Evolutionary conservation across 1,140 invertebrate genomes (phyloP).

Genomic region (Drosophila truncata): DNA sequence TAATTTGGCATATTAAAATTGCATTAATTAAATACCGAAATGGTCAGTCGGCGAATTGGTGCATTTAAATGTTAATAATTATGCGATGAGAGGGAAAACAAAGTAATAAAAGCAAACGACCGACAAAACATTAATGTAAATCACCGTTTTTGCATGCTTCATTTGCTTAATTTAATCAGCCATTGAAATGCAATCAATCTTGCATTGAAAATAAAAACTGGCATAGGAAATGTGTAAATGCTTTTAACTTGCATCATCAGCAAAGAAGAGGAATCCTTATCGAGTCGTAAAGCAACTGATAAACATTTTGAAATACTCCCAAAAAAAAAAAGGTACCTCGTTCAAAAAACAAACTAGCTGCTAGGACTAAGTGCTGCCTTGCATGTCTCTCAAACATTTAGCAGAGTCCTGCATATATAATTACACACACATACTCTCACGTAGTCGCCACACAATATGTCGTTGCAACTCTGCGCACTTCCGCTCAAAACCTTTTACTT

Average conservation of each 20-base stretch:
- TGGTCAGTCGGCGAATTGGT: constrained; percentile 31
- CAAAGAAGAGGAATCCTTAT: neutral
- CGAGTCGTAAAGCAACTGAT: neutral
- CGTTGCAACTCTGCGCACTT: constrained; percentile 72
- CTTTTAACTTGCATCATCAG: neutral
- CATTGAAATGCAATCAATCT: constrained; percentile 52
- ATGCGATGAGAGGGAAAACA: constrained; percentile 33
- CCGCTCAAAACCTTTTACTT: constrained; percentile 79
- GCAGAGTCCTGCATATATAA: constrained; percentile 61
- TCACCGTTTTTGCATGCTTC: constrained; percentile 23
- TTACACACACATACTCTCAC: constrained; percentile 37
- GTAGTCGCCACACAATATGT: constrained; percentile 40
- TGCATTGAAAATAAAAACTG: constrained; percentile 21
- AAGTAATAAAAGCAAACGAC: constrained; percentile 24
- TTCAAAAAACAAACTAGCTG: constrained; percentile 65
- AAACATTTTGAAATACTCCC: constrained; percentile 8
- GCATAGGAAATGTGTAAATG: neutral
- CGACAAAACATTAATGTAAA: constrained; percentile 21
- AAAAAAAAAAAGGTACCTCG: constrained; percentile 37
- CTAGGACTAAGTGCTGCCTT: constrained; percentile 39
- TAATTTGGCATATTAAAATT: constrained; percentile 72
- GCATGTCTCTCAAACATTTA: constrained; percentile 67
- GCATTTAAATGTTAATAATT: constrained; percentile 72
- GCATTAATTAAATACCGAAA: constrained; percentile 70
- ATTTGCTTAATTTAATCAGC: constrained; percentile 41